These are phyloP conservation scores for Hydrozoanthus tunicans DNA, from an alignment of 64 coral and sea anemone species.

Conservation along the genomic window DNA sequence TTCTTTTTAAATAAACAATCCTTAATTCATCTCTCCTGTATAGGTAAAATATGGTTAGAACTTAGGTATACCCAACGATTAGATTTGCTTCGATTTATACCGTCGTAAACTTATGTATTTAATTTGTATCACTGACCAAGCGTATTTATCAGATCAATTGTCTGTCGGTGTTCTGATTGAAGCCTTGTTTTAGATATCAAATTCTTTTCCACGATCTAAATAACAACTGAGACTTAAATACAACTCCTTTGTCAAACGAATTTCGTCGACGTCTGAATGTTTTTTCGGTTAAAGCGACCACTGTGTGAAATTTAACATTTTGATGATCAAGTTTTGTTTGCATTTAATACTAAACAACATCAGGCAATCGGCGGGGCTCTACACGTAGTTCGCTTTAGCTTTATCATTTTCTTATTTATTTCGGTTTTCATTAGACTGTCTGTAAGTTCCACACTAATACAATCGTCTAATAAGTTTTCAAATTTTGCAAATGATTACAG, in stretches of 20 bases:
- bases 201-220: not conserved
- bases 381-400: not conserved
- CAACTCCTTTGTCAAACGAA: not conserved
- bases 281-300: not conserved
- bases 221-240: not conserved
- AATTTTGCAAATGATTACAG: not conserved
- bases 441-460: constrained; percentile 46
- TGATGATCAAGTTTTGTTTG: not conserved
- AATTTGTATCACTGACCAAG: not conserved
- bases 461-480: not conserved
- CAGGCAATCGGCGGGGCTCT: not conserved
- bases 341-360: constrained; percentile 41
- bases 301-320: not conserved
- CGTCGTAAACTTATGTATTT: not conserved
- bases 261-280: constrained; percentile 9
- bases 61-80: not conserved
- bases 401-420: not conserved
- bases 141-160: constrained; percentile 13
- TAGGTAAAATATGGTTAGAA: not conserved
- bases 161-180: not conserved
- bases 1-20: no score
- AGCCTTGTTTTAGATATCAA: not conserved
- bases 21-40: not conserved
- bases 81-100: no score
- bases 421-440: constrained; percentile 43